Evolutionary conservation across 2,888 invertebrate species (phyloP).

Genomic region (Drosophila quasianomalipes): DNA sequence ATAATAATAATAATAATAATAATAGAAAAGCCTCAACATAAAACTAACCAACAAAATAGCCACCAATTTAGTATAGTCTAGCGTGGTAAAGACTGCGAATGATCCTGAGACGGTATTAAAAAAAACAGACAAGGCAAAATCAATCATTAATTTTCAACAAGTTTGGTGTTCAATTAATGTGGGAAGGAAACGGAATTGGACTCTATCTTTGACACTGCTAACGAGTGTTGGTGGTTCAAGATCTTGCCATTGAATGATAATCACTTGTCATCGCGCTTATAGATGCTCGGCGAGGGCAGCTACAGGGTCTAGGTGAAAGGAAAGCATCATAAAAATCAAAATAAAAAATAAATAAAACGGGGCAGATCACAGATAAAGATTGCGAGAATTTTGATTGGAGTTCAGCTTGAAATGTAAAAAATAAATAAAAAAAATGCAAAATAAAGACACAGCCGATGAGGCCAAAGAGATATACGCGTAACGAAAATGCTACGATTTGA

Average conservation of each 20-base stretch:
- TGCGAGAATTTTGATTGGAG: slow-evolving; percentile 16
- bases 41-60: slow-evolving; percentile 1
- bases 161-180: background rate
- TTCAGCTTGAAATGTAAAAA: slow-evolving; percentile 31
- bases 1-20: background rate
- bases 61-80: background rate
- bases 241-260: slow-evolving; percentile 41
- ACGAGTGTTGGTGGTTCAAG: slow-evolving; percentile 31
- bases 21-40: background rate
- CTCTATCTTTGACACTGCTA: slow-evolving; percentile 20
- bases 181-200: background rate
- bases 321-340: slow-evolving; percentile 5
- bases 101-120: background rate
- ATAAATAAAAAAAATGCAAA: slow-evolving; percentile 7
- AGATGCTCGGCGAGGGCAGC: slow-evolving; percentile 15
- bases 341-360: background rate
- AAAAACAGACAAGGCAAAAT: slow-evolving; percentile 10
- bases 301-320: slow-evolving; percentile 35
- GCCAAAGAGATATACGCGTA: slow-evolving; percentile 22
- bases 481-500: slow-evolving; percentile 18
- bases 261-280: slow-evolving; percentile 23
- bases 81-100: background rate
- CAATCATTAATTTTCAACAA: background rate
- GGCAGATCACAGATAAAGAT: background rate
- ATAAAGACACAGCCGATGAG: slow-evolving; percentile 7